These are phyloP conservation scores for Tyrophagus putrescentiae DNA, from an alignment of 1,140 invertebrate genomes.

Conservation along the genomic window DNA sequence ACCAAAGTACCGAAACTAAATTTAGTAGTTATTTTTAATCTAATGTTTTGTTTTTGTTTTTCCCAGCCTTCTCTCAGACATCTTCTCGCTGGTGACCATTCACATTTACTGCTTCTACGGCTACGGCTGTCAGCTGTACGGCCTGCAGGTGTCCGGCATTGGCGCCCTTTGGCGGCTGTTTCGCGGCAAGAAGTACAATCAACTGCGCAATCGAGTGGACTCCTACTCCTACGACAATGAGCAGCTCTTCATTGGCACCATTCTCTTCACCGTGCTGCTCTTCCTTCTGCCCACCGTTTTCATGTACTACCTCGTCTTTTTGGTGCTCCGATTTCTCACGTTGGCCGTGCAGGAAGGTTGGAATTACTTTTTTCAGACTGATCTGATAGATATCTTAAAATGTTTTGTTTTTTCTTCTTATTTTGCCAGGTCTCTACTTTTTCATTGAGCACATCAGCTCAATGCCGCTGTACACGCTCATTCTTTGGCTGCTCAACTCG, in stretches of 20 bases:
- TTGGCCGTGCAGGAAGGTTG: conserved; percentile 13
- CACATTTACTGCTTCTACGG: conserved; percentile 90
- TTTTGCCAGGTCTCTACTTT: background rate
- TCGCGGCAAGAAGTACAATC: conserved; percentile 81
- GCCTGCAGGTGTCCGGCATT: conserved; percentile 58
- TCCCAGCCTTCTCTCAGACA: conserved; percentile 51
- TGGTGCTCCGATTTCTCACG: conserved; percentile 46
- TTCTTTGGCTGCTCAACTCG: conserved; percentile 4
- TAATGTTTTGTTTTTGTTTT: background rate
- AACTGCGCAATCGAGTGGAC: conserved; percentile 44
- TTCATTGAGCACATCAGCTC: conserved; percentile 14
- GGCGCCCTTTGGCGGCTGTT: conserved; percentile 66
- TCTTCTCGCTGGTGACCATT: conserved; percentile 64
- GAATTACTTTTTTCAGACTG: too few species aligned
- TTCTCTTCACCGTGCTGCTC: conserved; percentile 70
- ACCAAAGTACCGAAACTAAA: background rate
- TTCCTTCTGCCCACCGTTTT: conserved; percentile 75
- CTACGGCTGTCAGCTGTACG: conserved; percentile 82
- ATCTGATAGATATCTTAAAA: too few species aligned
- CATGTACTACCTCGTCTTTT: conserved; percentile 78
- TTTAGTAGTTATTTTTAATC: background rate
- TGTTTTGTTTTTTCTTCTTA: too few species aligned
- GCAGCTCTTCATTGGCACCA: conserved; percentile 72
- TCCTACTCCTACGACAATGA: conserved; percentile 52
- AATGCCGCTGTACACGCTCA: conserved; percentile 1